Evolutionary conservation across 2,888 invertebrate genomes (phyloP).

Genomic region (Actias luna): DNA sequence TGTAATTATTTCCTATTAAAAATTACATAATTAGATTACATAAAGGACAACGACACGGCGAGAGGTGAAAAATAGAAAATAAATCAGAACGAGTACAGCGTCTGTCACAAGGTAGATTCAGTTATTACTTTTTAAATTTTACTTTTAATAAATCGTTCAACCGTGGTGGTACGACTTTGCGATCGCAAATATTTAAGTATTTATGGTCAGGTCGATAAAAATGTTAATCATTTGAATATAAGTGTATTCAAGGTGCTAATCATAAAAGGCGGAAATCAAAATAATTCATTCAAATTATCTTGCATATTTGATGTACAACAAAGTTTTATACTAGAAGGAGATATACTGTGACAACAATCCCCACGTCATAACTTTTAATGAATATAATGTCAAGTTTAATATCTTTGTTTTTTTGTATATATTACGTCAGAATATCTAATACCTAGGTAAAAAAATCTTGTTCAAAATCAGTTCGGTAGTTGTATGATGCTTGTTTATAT

Average conservation of each 20-base stretch:
- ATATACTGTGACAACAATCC: not conserved
- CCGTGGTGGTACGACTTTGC: not conserved
- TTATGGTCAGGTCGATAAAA: not conserved
- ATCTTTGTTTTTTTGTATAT: no score
- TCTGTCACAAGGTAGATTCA: slow-evolving; percentile 5
- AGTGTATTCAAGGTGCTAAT: not conserved
- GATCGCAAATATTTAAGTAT: not conserved
- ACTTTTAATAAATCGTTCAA: slow-evolving; percentile 12
- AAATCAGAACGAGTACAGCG: slow-evolving; percentile 13
- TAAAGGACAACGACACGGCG: slow-evolving; percentile 14
- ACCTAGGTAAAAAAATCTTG: no score
- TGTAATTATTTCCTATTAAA: slow-evolving; percentile 2
- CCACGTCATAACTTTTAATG: no score
- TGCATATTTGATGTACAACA: not conserved
- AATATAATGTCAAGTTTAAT: no score
- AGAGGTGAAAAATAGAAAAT: slow-evolving; percentile 13
- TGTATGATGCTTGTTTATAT: no score
- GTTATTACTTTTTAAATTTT: slow-evolving; percentile 5
- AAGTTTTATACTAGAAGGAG: no score
- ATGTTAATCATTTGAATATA: not conserved
- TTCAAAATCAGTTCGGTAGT: no score
- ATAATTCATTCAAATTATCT: not conserved
- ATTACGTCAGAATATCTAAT: no score
- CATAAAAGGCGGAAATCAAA: not conserved
- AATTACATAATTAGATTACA: slow-evolving; percentile 9